These are phyloP conservation scores for Euwallacea similis DNA, from an alignment of 1,140 invertebrate species.

Conservation along the genomic window DNA sequence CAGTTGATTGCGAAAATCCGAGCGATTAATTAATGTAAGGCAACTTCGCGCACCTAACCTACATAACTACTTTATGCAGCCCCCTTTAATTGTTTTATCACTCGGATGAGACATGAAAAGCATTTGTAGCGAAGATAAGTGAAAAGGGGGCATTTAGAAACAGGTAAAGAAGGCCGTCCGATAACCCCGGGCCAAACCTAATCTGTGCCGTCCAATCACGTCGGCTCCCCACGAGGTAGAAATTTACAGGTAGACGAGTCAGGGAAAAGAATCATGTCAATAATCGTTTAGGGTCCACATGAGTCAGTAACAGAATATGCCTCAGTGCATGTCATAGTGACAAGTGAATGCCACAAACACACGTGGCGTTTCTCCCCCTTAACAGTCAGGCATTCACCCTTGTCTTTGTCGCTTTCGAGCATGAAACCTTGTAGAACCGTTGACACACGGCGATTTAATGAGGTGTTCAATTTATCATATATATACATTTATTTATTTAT, in stretches of 20 bases:
- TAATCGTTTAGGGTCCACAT: slow-evolving; percentile 16
- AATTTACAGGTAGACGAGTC: slow-evolving; percentile 9
- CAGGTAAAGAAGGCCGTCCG: no score
- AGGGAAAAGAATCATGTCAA: slow-evolving; percentile 10
- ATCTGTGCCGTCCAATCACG: no score
- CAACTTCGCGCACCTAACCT: no score
- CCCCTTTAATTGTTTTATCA: no score
- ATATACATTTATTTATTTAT: not conserved
- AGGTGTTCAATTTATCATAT: not conserved
- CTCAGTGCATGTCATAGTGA: slow-evolving; percentile 20
- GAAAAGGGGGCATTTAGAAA: no score
- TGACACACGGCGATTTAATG: not conserved
- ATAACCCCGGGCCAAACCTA: no score
- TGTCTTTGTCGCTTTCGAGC: slow-evolving; percentile 1
- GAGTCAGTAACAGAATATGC: slow-evolving; percentile 13
- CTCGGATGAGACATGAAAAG: no score
- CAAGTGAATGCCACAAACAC: slow-evolving; percentile 26
- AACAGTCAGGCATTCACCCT: slow-evolving; percentile 13
- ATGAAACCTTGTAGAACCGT: slow-evolving; percentile 2
- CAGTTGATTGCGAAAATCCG: no score
- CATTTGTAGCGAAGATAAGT: no score
- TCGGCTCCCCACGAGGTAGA: no score
- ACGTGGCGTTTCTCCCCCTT: slow-evolving; percentile 16
- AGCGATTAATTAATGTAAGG: no score
- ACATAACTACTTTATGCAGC: no score